A percentile compares a stretch with the other conserved stretches of the same genome.
phyloP scores from a whole-genome alignment of 64 coral and sea anemone genomes.

The Stylophora pistillata region DNA sequence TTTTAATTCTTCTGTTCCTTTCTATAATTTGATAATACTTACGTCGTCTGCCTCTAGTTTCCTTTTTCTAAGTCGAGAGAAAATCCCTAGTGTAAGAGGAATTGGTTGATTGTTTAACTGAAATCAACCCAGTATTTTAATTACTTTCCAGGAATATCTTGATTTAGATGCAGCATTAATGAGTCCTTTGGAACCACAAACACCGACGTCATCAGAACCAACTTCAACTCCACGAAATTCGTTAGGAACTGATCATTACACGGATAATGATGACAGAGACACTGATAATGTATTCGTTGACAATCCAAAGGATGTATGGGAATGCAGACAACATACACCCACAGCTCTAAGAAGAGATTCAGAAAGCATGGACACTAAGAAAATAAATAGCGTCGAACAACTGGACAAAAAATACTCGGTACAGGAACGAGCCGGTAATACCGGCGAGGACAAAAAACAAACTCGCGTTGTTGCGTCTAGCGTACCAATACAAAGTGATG shows the following conservation, averaged over 20 bases:
- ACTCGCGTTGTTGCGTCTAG: background rate
- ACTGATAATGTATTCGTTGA: conserved; percentile 44
- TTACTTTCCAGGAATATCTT: conserved; percentile 46
- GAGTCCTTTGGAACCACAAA: conserved; percentile 33
- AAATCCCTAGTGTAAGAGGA: too few relatives aligned
- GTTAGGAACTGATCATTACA: conserved; percentile 37
- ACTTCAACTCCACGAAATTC: conserved; percentile 57
- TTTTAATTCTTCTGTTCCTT: too few relatives aligned
- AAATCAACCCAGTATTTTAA: background rate
- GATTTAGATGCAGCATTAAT: conserved; percentile 6
- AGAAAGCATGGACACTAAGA: background rate
- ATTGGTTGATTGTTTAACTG: background rate
- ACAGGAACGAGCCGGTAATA: background rate
- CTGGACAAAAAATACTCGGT: background rate
- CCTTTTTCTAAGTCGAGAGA: too few relatives aligned
- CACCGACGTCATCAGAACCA: conserved; percentile 56
- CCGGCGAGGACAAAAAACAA: background rate
- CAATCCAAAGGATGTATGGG: conserved; percentile 6
- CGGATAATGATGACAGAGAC: conserved; percentile 29
- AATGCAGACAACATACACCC: background rate
- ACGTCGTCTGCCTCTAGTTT: too few relatives aligned
- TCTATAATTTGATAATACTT: too few relatives aligned
- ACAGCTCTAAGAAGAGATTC: background rate
- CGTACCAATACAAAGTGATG: conserved; percentile 32
- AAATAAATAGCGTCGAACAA: background rate